Evolutionary conservation across 1,140 invertebrate species (phyloP), one percentile per base, ranked within the genome.

Genomic region (Sinonovacula constricta): DNA sequence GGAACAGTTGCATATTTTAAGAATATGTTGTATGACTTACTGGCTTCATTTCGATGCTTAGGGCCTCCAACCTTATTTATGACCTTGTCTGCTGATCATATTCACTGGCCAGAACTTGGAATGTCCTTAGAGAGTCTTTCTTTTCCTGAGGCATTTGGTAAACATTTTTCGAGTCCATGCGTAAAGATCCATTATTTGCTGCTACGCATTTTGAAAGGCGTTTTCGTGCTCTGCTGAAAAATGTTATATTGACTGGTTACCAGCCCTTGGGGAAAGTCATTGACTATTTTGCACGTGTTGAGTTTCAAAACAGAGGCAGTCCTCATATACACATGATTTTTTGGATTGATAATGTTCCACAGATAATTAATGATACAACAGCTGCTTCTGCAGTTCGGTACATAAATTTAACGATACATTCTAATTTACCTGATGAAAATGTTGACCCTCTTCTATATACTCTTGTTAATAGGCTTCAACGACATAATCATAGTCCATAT

Each of bases 281-380:
- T 28, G 80, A 79, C 51, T 75, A 79, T 75, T 82, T 82, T 82
- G 70, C 24, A 1, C 1, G 75, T 18, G 57, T 82, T 18, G 70
- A 75, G 62, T 82, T 82, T 65, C 76, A 82, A 56, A 82, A 82
- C 36, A 53, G 80, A 69, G 80, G 80, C 1, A 79, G 70, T 67
- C 80, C 80, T 7, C 80, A 81, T 65, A 69, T 78, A 18, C 80
- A 81, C 28, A 72, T 81, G 80, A 74, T 82, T 70, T 63, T 74
- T 1, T 79, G 75, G 69, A 34, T 82, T 26, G 49, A 62, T 31
- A 45, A 77, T 80, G 22, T 79, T 10, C 39, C 39, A 10, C 7
- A 57, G 59, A 68, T 71, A 15, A 68, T 33, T 56, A 59, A 74
- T 33, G 10, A 53, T n/a, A 65, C 57, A 24, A 14, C 31, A 71